Evolutionary conservation across 2,888 invertebrate genomes (phyloP), one percentile per base, ranked within the genome.

Genomic region (Eupeodes latifasciatus): DNA sequence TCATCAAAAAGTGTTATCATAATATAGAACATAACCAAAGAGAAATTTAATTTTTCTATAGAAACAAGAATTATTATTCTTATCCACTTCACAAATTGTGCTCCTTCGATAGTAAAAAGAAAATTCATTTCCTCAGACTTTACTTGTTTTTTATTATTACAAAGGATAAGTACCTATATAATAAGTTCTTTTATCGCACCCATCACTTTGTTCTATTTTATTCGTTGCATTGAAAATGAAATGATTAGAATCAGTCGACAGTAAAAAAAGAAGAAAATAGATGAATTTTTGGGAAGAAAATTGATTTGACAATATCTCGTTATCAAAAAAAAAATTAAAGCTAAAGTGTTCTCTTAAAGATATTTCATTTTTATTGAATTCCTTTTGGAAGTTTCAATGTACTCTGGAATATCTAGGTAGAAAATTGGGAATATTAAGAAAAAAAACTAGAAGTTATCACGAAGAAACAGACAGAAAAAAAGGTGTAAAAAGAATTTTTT

Each of bases 351-450:
- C 27, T 27, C 27, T 27, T 5, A 66, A 14, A n/a, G n/a, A 67
- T 51, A 67, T 67, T 67, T 11, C 2, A 19, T 67, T 19, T 67
- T 51, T 51, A 67, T 67, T 67, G 27, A 51, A 67, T 27, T 67
- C 0, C 16, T 5, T 12, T 36, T 44, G 14, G 14, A 19, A 36
- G 3, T 16, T 36, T 1, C 16, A 34, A 69, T 71, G 12, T 74
- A 1, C 40, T 40, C 40, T 40, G 6, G 40, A 7, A 9, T 40
- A 69, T 51, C 51, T 78, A 79, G 51, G 51, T 79, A 75, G 79
- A 86, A 86, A 86, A 86, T 86, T 82, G 71, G 71, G 71, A 69
- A 86, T 82, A 75, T 71, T 64, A 55, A 19, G 53, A 55, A 49
- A 27, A 49, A 27, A 47, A 49, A 40, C 12, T 40, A 66, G 5